A percentile compares a stretch with the other conserved stretches of the same genome.
Evolutionary conservation across 2,797 vertebrate species (phyloP).

Genomic region (Myiothlypis chrysogaster): DNA sequence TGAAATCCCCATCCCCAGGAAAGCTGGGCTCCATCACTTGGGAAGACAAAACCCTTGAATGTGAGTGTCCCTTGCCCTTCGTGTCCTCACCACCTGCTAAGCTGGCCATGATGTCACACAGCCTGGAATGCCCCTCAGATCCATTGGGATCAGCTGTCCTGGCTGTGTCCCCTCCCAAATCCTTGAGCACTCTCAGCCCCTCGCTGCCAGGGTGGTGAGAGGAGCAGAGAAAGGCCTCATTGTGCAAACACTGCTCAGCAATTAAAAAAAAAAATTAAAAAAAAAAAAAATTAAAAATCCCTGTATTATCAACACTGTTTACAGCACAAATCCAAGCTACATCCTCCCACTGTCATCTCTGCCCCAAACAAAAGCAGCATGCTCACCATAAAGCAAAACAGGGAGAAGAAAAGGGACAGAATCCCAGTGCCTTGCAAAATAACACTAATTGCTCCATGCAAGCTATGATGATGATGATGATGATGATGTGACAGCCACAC

Average conservation of each 20-base stretch:
- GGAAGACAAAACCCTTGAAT: neutral
- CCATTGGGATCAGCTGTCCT: neutral
- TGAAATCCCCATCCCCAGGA: neutral
- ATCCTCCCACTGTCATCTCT: neutral
- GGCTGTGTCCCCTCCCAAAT: neutral
- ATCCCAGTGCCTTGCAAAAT: neutral
- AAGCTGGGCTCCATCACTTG: neutral
- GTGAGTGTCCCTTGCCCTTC: neutral
- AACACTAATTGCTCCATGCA: neutral
- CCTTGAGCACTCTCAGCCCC: neutral
- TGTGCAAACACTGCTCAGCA: neutral
- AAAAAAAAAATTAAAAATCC: no score
- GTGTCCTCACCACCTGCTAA: neutral
- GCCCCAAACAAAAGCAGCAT: neutral
- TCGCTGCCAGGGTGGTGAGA: accelerated
- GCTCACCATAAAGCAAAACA: neutral
- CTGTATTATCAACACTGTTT: neutral
- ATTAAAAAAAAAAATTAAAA: no score
- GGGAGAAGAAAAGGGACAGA: neutral
- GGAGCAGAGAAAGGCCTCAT: neutral
- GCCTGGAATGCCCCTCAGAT: neutral
- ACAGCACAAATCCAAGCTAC: neutral
- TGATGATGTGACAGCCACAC: neutral
- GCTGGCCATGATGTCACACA: neutral
- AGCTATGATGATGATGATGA: no score